phyloP scores from a whole-genome alignment of 2,113 vertebrate species.

The Numida meleagris region DNA sequence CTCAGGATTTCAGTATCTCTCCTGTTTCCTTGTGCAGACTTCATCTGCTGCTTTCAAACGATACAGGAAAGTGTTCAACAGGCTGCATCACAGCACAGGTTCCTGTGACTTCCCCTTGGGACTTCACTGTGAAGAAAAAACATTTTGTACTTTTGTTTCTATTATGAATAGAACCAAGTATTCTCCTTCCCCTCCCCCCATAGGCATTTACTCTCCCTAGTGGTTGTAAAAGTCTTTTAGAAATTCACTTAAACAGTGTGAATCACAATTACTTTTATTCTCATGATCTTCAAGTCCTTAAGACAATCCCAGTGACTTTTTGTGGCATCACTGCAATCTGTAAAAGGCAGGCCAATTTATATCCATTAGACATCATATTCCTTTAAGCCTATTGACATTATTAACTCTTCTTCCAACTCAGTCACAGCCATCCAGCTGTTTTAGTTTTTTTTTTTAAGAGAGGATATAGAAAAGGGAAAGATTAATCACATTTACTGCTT shows the following conservation, averaged over 20 bases:
- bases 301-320: background rate
- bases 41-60: background rate
- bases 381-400: background rate
- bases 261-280: background rate
- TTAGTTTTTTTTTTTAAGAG: too few relatives aligned
- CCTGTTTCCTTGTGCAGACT: background rate
- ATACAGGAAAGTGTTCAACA: background rate
- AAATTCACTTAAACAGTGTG: background rate
- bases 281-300: background rate
- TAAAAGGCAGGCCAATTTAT: background rate
- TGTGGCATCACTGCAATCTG: background rate
- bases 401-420: background rate
- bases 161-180: background rate
- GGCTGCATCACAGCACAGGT: background rate
- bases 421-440: background rate
- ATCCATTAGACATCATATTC: background rate
- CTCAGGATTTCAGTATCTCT: background rate
- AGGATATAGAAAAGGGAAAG: too few relatives aligned
- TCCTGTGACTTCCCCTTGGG: background rate
- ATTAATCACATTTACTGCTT: background rate
- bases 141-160: background rate
- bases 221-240: background rate
- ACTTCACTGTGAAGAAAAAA: background rate
- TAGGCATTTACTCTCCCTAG: background rate
- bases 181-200: background rate